phyloP scores from a whole-genome alignment of 2,113 vertebrate species.

The Mustelus asterias region DNA sequence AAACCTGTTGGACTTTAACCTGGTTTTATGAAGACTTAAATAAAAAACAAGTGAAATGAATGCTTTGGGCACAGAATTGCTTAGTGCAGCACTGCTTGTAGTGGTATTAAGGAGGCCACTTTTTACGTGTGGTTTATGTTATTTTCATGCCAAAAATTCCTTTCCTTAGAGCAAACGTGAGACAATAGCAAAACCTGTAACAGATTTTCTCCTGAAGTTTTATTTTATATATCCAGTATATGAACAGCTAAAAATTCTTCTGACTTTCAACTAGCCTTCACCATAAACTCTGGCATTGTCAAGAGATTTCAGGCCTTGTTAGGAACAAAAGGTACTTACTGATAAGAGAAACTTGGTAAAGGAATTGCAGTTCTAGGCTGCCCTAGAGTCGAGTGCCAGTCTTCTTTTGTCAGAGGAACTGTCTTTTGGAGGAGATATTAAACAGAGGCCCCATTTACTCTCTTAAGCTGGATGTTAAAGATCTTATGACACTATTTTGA shows the following conservation, averaged over 20 bases:
- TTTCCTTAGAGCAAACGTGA: not conserved
- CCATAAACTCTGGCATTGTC: not conserved
- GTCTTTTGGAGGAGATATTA: not conserved
- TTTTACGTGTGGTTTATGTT: too few relatives aligned
- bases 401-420: not conserved
- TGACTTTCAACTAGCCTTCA: conserved; percentile 12
- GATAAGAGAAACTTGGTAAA: too few relatives aligned
- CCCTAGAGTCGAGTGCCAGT: too few relatives aligned
- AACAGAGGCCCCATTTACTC: not conserved
- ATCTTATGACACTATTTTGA: not conserved
- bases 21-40: too few relatives aligned
- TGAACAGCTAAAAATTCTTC: conserved; percentile 35
- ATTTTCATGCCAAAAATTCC: not conserved
- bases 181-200: not conserved
- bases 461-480: not conserved
- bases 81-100: too few relatives aligned
- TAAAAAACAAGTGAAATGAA: too few relatives aligned
- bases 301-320: too few relatives aligned
- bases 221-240: conserved; percentile 35
- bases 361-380: too few relatives aligned
- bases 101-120: too few relatives aligned
- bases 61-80: too few relatives aligned
- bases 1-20: too few relatives aligned
- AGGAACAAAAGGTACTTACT: too few relatives aligned
- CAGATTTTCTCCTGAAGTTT: not conserved